Evolutionary conservation across 2,113 vertebrate genomes (phyloP).

Genomic region (Myrmophylax atrothorax): DNA sequence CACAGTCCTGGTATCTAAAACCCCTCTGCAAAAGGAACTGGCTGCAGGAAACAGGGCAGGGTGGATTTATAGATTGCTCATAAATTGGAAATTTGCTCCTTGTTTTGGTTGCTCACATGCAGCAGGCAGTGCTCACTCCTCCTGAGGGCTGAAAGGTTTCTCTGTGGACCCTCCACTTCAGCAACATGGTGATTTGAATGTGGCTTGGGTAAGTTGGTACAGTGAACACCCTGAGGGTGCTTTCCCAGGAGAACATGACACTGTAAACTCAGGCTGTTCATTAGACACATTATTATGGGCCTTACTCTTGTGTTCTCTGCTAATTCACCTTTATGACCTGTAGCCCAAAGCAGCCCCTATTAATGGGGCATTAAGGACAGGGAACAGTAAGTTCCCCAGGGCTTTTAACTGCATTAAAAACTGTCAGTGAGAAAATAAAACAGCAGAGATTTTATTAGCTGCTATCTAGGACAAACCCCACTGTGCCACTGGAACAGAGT

Average conservation of each 20-base stretch:
- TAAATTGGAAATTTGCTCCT: not conserved
- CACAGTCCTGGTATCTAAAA: not conserved
- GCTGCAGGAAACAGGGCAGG: not conserved
- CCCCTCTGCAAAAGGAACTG: not conserved
- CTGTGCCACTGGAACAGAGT: not conserved
- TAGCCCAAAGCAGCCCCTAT: not conserved
- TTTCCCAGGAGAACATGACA: constrained; percentile 71
- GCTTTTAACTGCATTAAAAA: not conserved
- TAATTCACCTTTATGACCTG: not conserved
- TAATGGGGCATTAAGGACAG: not conserved
- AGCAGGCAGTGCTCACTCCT: not conserved
- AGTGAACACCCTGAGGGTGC: constrained; percentile 57
- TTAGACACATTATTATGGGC: constrained; percentile 67
- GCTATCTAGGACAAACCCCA: not conserved
- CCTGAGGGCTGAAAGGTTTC: constrained; percentile 45
- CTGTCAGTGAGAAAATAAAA: not conserved
- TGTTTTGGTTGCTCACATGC: not conserved
- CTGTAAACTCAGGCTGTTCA: constrained; percentile 63
- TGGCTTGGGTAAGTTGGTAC: constrained; percentile 61
- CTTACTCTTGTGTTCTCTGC: constrained; percentile 3
- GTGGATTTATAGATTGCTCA: not conserved
- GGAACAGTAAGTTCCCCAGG: not conserved
- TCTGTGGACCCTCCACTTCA: constrained; percentile 56
- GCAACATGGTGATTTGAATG: constrained; percentile 48
- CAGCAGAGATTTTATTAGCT: not conserved